Evolutionary conservation across 2,797 vertebrate genomes (phyloP).

Genomic region (Falco concolor): DNA sequence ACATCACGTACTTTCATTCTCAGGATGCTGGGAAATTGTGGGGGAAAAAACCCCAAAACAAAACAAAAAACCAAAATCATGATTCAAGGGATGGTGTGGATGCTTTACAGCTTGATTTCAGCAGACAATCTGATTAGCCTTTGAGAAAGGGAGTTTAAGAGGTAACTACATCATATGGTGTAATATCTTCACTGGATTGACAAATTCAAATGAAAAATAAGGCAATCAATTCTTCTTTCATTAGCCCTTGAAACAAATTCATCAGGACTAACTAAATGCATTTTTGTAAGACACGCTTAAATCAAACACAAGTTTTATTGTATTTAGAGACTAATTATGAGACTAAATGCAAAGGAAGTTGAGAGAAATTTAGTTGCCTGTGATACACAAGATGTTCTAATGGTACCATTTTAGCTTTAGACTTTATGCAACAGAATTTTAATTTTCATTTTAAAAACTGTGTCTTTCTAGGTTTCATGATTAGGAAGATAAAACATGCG

Average conservation of each 20-base stretch:
- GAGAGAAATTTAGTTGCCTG: neutral
- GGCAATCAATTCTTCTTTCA: neutral
- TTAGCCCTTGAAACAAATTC: neutral
- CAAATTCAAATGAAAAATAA: neutral
- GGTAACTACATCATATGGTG: neutral
- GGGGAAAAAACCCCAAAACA: fast-evolving
- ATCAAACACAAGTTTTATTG: neutral
- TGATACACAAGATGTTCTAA: neutral
- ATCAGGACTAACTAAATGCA: neutral
- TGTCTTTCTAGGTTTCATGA: neutral
- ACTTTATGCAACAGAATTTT: neutral
- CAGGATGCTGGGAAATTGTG: neutral
- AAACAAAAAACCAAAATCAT: neutral
- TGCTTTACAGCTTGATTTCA: neutral
- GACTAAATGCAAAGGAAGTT: neutral
- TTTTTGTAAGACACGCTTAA: neutral
- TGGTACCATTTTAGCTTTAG: neutral
- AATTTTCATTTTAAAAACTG: neutral
- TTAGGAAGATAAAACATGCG: neutral
- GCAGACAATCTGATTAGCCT: neutral
- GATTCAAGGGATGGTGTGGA: neutral
- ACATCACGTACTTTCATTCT: neutral
- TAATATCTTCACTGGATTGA: neutral
- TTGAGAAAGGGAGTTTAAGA: neutral
- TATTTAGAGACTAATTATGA: neutral